Base-by-base conservation (phyloP, 2,888 invertebrate species). In the Eilema sororculum region DNA sequence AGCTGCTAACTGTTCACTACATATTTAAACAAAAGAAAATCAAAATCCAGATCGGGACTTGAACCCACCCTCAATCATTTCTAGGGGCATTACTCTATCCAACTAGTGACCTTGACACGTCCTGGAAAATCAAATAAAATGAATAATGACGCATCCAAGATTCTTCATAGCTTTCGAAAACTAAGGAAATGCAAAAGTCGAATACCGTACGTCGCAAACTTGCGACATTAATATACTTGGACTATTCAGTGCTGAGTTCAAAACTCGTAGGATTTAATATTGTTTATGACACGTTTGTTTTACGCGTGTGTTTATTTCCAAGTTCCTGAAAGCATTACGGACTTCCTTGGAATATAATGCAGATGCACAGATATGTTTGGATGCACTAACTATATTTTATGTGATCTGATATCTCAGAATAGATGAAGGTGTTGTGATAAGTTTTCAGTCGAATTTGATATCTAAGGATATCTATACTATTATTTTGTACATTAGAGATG, bases 271-370 rank as follows among this genome's bases (percentile, higher is more conserved):
- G 89, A 89, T 92, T 92, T 93, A 91, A 93, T 93, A 93, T 91
- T 91, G 91, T 92, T 93, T 91, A 91, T 89, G 94, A 93, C 91
- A 90, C 93, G 91, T 94, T 90, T 90, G 91, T 90, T 92, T 92
- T 92, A 91, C 90, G 88, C 85, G 84, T 86, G 77, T 89, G 88
- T 91, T 91, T 91, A 88, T 90, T 83, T 86, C 81, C 78, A 85
- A 84, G 83, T 87, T 85, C 69, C 83, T 75, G 81, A 87, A 85
- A 87, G 88, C 86, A 86, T 88, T 87, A 86, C 78, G 78, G 61
- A 77, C 71, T 79, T 74, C 68, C 78, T 81, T 75, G 60, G 69
- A 79, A 75, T 76, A 82, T 78, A 78, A 79, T 80, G 78, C 72
- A 73, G 66, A 67, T 78, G 68, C 72, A 20, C 3, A 52, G 64